A percentile compares a stretch with the other conserved stretches of the same genome.
Conservation (phyloP, 37 sponge, comb jelly and placozoan species). For the Dysidea cf. avara region DNA sequence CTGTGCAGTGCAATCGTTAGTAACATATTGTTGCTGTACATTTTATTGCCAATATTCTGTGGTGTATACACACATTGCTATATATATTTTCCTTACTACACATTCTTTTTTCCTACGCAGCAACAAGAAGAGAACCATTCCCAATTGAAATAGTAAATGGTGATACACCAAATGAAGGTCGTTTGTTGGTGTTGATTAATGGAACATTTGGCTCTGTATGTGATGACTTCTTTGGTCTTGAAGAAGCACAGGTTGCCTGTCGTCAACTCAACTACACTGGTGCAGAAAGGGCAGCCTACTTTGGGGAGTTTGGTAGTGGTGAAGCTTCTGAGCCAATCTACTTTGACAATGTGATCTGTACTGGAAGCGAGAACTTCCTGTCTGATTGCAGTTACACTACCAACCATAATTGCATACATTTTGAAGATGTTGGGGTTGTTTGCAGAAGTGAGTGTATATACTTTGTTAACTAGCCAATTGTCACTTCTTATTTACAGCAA, state of each 20-base stretch:
- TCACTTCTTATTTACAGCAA: background rate
- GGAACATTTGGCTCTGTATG: slow-evolving; percentile 7
- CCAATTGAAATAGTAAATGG: background rate
- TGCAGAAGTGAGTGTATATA: background rate
- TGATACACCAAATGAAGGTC: background rate
- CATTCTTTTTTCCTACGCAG: too few species aligned
- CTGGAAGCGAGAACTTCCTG: background rate
- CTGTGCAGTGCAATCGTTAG: slow-evolving; percentile 4
- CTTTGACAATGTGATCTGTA: too few species aligned
- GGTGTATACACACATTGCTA: background rate
- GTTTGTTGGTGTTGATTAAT: background rate
- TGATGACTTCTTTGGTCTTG: background rate
- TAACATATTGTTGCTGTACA: too few species aligned
- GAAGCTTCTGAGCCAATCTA: too few species aligned
- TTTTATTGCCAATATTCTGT: too few species aligned
- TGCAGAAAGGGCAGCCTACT: background rate
- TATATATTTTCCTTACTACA: background rate
- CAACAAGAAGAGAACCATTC: too few species aligned
- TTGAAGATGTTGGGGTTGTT: too few species aligned
- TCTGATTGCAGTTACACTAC: background rate
- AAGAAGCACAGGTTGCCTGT: slow-evolving; percentile 1
- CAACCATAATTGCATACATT: background rate
- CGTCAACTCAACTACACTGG: background rate
- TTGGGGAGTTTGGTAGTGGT: too few species aligned
- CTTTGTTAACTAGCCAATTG: too few species aligned